These are phyloP conservation scores for Camptogramma bilineatum DNA, from an alignment of 2,888 invertebrate genomes.

Conservation along the genomic window DNA sequence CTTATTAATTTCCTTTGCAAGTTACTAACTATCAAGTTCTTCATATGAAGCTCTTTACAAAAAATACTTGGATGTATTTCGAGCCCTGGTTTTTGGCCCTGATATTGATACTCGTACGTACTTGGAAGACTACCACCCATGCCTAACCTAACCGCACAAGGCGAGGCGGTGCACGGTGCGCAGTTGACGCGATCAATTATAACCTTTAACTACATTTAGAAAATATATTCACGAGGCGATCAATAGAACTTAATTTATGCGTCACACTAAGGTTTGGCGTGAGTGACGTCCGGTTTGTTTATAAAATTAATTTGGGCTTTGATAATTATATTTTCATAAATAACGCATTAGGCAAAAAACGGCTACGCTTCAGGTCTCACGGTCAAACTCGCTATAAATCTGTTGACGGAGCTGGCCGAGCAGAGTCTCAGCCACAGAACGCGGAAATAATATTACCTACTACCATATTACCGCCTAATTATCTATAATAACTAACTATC, in stretches of 20 bases:
- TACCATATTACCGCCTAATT: constrained; percentile 67
- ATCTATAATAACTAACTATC: constrained; percentile 59
- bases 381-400: constrained; percentile 82
- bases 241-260: constrained; percentile 65
- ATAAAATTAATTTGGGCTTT: constrained; percentile 71
- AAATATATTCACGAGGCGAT: constrained; percentile 65
- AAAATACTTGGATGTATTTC: too few relatives aligned
- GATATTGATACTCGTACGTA: too few relatives aligned
- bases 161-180: too few relatives aligned
- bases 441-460: constrained; percentile 59
- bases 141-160: too few relatives aligned
- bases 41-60: too few relatives aligned
- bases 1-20: too few relatives aligned
- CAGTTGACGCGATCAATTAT: too few relatives aligned
- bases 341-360: constrained; percentile 81
- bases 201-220: too few relatives aligned
- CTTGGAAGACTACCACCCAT: too few relatives aligned
- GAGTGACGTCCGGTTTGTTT: constrained; percentile 66
- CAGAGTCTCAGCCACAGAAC: constrained; percentile 46
- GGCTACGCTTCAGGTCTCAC: constrained; percentile 79
- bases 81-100: too few relatives aligned
- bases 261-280: constrained; percentile 65
- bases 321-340: constrained; percentile 82
- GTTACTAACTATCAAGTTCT: too few relatives aligned
- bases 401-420: constrained; percentile 65